These are phyloP conservation scores for Vireo griseus DNA, from an alignment of 2,797 vertebrate genomes.

Conservation along the genomic window DNA sequence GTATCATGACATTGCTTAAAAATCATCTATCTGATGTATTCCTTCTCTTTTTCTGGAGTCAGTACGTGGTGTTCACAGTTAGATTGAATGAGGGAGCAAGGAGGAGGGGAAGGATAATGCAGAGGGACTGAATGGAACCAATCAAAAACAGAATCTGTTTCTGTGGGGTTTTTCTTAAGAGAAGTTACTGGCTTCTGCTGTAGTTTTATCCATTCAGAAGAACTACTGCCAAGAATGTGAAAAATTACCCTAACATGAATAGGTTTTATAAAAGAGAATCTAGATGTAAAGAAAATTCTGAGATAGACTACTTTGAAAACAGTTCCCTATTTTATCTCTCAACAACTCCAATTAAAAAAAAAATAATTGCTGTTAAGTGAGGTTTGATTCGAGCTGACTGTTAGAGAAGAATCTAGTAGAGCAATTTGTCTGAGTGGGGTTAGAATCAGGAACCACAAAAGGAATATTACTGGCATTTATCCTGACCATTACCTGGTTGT, in stretches of 20 bases:
- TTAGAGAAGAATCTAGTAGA: background rate
- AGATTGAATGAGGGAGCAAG: background rate
- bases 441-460: background rate
- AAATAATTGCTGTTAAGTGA: background rate
- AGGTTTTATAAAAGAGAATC: background rate
- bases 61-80: background rate
- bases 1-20: background rate
- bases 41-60: background rate
- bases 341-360: background rate
- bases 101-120: background rate
- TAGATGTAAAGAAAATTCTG: background rate
- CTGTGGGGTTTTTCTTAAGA: rapidly evolving
- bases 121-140: background rate
- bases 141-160: background rate
- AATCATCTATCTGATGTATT: background rate
- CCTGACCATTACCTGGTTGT: background rate
- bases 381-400: background rate
- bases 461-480: background rate
- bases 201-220: background rate
- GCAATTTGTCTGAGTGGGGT: background rate
- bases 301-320: background rate
- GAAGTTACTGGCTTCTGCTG: background rate
- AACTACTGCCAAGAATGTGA: background rate
- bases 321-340: background rate
- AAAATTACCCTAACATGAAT: background rate